phyloP scores from a whole-genome alignment of 2,888 invertebrate genomes.

The Lapara coniferarum region DNA sequence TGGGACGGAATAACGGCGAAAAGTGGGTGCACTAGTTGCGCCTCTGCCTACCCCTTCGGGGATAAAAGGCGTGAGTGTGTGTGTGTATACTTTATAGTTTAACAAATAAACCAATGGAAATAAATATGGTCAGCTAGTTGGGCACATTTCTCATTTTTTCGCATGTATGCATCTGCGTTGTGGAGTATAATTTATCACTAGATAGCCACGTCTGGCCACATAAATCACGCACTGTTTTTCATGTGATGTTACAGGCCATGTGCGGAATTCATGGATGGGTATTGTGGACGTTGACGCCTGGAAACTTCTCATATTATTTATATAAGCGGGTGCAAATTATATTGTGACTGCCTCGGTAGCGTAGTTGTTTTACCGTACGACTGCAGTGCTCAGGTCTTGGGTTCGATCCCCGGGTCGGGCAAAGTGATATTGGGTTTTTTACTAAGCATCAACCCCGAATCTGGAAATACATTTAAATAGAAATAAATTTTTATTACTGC shows the following conservation, averaged over 20 bases:
- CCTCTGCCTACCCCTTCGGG: no score
- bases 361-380: no score
- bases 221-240: constrained; percentile 73
- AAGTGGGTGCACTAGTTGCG: no score
- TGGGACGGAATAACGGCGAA: no score
- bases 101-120: not conserved
- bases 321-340: not conserved
- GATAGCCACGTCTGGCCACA: constrained; percentile 66
- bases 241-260: constrained; percentile 33
- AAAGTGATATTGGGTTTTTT: no score
- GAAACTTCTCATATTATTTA: not conserved
- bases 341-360: not conserved
- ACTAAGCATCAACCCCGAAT: no score
- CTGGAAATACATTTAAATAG: no score
- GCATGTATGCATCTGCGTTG: constrained; percentile 63
- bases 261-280: not conserved
- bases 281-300: not conserved
- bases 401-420: no score
- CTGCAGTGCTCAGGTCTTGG: no score
- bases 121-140: constrained; percentile 14
- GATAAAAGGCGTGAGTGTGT: no score
- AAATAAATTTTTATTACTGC: no score
- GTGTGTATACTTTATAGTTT: no score
- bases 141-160: constrained; percentile 63
- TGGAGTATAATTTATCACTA: constrained; percentile 69